Evolutionary conservation across 2,888 invertebrate species (phyloP).

Genomic region (Hypomecis atomaria): DNA sequence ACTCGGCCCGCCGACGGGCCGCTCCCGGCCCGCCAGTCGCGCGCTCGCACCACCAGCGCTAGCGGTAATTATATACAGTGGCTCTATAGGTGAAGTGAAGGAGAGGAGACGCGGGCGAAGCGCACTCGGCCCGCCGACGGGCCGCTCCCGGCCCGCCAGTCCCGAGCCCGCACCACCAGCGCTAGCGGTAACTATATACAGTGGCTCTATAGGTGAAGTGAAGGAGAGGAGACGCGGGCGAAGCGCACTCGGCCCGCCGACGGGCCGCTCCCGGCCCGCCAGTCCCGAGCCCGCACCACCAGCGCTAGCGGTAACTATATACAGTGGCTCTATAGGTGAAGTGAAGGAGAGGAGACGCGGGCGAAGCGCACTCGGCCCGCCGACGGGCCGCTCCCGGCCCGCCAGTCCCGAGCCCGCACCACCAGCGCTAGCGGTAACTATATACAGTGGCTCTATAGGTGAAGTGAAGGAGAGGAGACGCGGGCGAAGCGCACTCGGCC

Average conservation of each 20-base stretch:
- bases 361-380: conserved; percentile 64
- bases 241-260: too few species aligned
- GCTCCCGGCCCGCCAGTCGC: conserved; percentile 51
- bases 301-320: too few species aligned
- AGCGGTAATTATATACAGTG: conserved; percentile 31
- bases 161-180: conserved; percentile 66
- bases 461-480: conserved; percentile 59
- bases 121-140: conserved; percentile 62
- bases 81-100: conserved; percentile 62
- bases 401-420: conserved; percentile 46
- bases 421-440: conserved; percentile 64
- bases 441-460: conserved; percentile 50
- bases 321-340: too few species aligned
- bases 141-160: conserved; percentile 61
- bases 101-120: conserved; percentile 57
- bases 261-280: too few species aligned
- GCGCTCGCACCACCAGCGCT: conserved; percentile 67
- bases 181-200: conserved; percentile 55
- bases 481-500: conserved; percentile 64
- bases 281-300: too few species aligned
- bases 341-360: conserved; percentile 46
- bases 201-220: too few species aligned
- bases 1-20: conserved; percentile 58
- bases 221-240: too few species aligned
- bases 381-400: conserved; percentile 57